Evolutionary conservation across 2,888 invertebrate genomes (phyloP), one percentile per base, ranked within the genome.

Genomic region (Neuroscelio doddi): DNA sequence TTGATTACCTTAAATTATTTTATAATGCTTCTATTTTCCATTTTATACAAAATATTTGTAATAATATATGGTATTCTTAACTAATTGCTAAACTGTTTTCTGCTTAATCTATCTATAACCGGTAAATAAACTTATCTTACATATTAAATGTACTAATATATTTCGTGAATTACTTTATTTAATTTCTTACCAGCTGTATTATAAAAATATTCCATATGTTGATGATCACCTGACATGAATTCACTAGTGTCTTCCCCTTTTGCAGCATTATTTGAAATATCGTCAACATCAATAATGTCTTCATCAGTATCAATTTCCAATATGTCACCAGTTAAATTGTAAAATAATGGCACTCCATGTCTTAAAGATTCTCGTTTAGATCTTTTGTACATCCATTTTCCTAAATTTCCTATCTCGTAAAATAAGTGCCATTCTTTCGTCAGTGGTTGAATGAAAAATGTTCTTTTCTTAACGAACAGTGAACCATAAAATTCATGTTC

Each of bases 401-500:
- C 52, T 9, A 39, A 15, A 27, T 8, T 44, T 15, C 53, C 67
- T n/a, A 65, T 62, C 42, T 75, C 73, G 59, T 77, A 78, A 24
- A 80, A 71, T 56, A 79, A 39, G 53, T 82, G 80, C 36, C 69
- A 63, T 15, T 75, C 75, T n/a, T 73, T 58, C 0, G 15, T 34
- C 1, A 78, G 21, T 0, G 89, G 89, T 72, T 88, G 85, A 41
- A 89, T 78, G 34, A 87, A 85, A 49, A 87, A 88, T 53, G 86
- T 85, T 49, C 86, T 84, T 8, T 83, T 80, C 1, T 83, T 84
- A 1, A 87, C 84, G 64, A 85, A 85, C 39, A 89, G 81, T 68
- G 89, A 73, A 2, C 88, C 88, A 62, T 88, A 89, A 62, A 89
- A 80, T 69, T 86, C 86, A 8, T 86, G 86, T 0, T 80, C 84